Percentiles rank a stretch among this genome's conserved stretches.
Conservation (phyloP, 35 echinoderm and acorn worm genomes). For the Heliocidaris tuberculata region DNA sequence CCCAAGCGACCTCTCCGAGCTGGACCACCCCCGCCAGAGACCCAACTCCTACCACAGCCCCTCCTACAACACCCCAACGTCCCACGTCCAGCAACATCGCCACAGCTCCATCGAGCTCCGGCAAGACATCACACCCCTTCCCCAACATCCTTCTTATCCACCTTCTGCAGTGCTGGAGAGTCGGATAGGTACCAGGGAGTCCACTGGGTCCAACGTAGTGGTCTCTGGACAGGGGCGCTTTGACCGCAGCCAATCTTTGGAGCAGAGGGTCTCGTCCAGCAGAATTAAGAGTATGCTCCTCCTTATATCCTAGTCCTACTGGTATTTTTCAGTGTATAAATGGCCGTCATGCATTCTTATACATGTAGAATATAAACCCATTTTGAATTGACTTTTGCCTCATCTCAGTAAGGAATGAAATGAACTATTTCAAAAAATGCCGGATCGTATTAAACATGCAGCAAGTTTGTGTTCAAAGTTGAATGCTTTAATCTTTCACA, state of each 20-base stretch:
- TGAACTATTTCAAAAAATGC: no score
- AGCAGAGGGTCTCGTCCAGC: slow-evolving; percentile 5
- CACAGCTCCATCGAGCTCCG: slow-evolving; percentile 26
- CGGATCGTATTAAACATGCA: background rate
- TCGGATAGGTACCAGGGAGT: background rate
- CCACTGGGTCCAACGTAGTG: background rate
- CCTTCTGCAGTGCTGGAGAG: slow-evolving; percentile 26
- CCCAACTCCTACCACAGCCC: background rate
- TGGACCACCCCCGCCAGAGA: slow-evolving; percentile 30
- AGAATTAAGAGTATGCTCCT: slow-evolving; percentile 28
- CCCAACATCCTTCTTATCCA: slow-evolving; percentile 16
- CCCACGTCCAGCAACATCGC: background rate
- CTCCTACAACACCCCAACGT: background rate
- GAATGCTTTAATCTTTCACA: background rate
- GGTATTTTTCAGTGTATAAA: slow-evolving; percentile 1
- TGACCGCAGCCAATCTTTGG: slow-evolving; percentile 28
- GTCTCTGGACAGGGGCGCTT: slow-evolving; percentile 16
- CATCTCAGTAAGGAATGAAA: no score
- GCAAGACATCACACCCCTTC: background rate
- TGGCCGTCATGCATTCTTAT: background rate
- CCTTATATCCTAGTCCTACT: background rate
- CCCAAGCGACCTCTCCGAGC: slow-evolving; percentile 55
- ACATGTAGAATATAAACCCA: no score
- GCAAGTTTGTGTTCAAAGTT: background rate
- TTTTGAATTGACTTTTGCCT: no score